Evolutionary conservation across 2,113 vertebrate genomes (phyloP).

Genomic region (Leptobrachium ailaonicum): DNA sequence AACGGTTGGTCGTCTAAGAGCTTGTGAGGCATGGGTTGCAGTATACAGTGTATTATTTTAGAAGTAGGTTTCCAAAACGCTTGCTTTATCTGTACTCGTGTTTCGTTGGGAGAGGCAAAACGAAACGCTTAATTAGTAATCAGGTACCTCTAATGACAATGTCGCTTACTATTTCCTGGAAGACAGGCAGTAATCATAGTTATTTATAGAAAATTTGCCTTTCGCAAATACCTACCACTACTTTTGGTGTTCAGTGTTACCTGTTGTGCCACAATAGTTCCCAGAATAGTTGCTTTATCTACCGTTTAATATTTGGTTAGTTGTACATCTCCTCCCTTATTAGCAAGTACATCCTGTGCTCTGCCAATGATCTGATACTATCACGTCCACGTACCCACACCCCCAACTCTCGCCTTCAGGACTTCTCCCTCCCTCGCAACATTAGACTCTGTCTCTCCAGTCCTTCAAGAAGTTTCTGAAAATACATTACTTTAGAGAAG

Average conservation of each 20-base stretch:
- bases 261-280: not conserved
- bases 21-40: not conserved
- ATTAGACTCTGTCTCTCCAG: too few relatives aligned
- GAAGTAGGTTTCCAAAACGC: not conserved
- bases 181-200: slow-evolving; percentile 4
- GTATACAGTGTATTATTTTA: not conserved
- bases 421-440: too few relatives aligned
- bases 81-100: not conserved
- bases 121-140: slow-evolving; percentile 13
- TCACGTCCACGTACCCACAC: too few relatives aligned
- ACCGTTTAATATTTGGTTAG: too few relatives aligned
- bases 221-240: not conserved
- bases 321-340: too few relatives aligned
- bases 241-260: not conserved
- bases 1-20: not conserved
- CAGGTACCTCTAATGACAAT: not conserved
- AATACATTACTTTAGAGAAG: too few relatives aligned
- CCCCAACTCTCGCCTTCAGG: too few relatives aligned
- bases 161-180: not conserved
- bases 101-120: not conserved
- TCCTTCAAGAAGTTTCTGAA: too few relatives aligned
- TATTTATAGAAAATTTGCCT: slow-evolving; percentile 10
- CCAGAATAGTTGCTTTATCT: not conserved
- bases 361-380: too few relatives aligned
- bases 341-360: too few relatives aligned